Evolutionary conservation across 64 coral and sea anemone species (phyloP), one percentile per base, ranked within the genome.

Genomic region (Actinia equina): DNA sequence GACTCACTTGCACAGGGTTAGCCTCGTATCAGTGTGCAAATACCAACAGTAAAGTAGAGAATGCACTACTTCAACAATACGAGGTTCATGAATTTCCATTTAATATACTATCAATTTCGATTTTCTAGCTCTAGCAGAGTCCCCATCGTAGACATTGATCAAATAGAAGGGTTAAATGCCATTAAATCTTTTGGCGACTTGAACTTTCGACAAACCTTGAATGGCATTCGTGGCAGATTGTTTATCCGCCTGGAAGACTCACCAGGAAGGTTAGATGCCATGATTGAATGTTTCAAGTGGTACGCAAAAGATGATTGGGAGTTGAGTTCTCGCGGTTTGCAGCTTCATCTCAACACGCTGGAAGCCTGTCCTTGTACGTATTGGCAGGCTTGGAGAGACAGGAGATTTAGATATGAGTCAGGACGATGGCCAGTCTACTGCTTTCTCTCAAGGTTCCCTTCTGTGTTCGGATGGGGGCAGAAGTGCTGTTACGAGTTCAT

Each of bases 401-500:
- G 85, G 17, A 65, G 89, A 30, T 91, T 85, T 18, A 49, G 42
- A 17, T 82, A 37, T 74, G 42, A 65, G 4, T 74, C 57, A 22
- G 43, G 57, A 52, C 23, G 25, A 37, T 81, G 54, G 17, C 84
- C 84, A 14, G 63, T 44, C 57, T 27, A 54, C 44, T 91, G 89
- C 80, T 79, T 82, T 1, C 64, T 86, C 42, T 86, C 89, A 0
- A 6, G 23, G 5, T 83, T 82, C 17, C 42, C 37, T 56, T 19
- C 84, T 14, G 16, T 23, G 8, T 26, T 56, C 18, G 43, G 25
- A 5, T 86, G 85, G 44, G 85, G 89, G 10, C 76, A 86, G 18
- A 87, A 86, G 26, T 91, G 89, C 43, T 91, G 89, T 70, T 91
- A 91, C 59, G 79, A 80, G 27, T 62, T 89, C 77, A 2, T 63